Evolutionary conservation across 2,113 vertebrate species (phyloP).

Genomic region (Cyrtonyx montezumae): DNA sequence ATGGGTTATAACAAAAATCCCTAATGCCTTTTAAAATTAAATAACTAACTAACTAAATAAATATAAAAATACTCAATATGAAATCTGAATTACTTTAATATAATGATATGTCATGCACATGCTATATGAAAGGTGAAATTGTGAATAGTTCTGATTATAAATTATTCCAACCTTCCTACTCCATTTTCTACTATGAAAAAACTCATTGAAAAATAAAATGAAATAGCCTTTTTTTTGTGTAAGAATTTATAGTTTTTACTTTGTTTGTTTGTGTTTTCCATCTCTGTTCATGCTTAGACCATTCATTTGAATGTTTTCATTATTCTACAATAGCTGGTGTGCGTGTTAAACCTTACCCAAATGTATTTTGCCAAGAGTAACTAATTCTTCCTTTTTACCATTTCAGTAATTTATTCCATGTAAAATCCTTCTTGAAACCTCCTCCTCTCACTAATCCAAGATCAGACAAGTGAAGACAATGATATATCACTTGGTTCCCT

Average conservation of each 20-base stretch:
- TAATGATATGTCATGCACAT: background rate
- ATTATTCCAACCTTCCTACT: fast-evolving
- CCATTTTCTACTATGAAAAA: background rate
- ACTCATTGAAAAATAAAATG: background rate
- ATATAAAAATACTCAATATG: background rate
- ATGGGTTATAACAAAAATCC: background rate
- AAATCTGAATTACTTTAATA: background rate
- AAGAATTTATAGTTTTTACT: background rate
- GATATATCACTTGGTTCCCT: background rate
- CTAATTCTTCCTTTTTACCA: background rate
- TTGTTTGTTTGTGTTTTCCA: background rate
- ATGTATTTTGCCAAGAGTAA: background rate
- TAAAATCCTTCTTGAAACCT: background rate
- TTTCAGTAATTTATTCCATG: background rate
- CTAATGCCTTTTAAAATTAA: background rate
- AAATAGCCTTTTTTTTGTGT: background rate
- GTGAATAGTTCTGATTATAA: background rate
- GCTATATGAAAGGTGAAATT: background rate
- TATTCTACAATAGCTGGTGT: background rate
- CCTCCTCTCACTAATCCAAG: background rate
- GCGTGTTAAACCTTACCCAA: background rate
- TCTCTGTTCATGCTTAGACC: background rate
- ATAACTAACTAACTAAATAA: background rate
- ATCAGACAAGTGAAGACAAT: background rate
- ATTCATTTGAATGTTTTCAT: background rate